Conservation (phyloP, 2,113 vertebrate genomes). For the Ceyx margarethae region DNA sequence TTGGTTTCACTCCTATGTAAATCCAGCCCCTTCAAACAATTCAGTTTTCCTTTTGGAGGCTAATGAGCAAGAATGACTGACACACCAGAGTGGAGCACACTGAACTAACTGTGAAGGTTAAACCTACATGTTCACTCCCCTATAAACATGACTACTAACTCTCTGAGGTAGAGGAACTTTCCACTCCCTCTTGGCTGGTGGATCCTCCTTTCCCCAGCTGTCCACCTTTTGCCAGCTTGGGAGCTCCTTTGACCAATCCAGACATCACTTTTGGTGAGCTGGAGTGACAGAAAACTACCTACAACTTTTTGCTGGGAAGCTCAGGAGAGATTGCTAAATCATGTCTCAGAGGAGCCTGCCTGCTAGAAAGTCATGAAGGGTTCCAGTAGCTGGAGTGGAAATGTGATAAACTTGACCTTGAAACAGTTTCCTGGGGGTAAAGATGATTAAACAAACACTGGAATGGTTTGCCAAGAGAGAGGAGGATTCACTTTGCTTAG, state of each 20-base stretch:
- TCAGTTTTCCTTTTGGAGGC: not conserved
- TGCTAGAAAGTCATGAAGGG: not conserved
- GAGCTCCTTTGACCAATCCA: not conserved
- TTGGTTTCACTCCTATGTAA: accelerated
- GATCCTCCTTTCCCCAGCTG: not conserved
- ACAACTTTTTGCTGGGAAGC: not conserved
- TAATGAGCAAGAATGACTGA: not conserved
- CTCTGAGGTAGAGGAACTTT: not conserved
- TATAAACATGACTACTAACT: not conserved
- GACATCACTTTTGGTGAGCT: not conserved
- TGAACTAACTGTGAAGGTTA: not conserved
- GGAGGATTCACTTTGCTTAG: slow-evolving; percentile 31
- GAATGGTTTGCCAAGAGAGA: slow-evolving; percentile 46
- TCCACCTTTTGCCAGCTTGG: not conserved
- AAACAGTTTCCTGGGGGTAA: slow-evolving; percentile 33
- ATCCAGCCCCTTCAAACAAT: not conserved
- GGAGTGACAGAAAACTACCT: not conserved
- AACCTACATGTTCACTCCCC: not conserved
- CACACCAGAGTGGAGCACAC: not conserved
- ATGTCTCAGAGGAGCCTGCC: not conserved
- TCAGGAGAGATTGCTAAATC: not conserved
- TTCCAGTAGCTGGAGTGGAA: slow-evolving; percentile 18
- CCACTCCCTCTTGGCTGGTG: not conserved
- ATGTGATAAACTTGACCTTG: slow-evolving; percentile 30
- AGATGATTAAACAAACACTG: slow-evolving; percentile 25